phyloP scores from a whole-genome alignment of 2,113 vertebrate species.

The Nerophis ophidion region DNA sequence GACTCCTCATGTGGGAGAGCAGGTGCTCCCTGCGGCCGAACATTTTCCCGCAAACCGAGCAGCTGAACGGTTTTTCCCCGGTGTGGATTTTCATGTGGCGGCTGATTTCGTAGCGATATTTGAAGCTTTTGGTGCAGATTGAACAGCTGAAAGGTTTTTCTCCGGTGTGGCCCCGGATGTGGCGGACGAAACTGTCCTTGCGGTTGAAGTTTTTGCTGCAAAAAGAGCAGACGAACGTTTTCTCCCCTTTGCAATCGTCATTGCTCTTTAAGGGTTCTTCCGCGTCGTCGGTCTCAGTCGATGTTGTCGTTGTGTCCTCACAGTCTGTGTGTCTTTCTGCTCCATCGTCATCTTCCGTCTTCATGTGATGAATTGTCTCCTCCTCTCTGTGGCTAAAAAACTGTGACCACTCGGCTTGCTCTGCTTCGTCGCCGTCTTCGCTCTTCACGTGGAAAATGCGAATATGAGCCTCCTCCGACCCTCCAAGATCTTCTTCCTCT shows the following conservation, averaged over 20 bases:
- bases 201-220: neutral
- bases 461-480: neutral
- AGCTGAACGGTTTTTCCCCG: conserved; percentile 3
- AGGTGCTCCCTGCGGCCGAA: conserved; percentile 2
- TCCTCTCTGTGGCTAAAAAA: too few species aligned
- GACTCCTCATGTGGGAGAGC: neutral
- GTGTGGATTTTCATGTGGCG: conserved; percentile 3
- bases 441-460: neutral
- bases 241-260: neutral
- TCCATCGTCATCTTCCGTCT: neutral
- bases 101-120: conserved; percentile 4
- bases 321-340: neutral
- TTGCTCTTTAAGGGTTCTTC: neutral
- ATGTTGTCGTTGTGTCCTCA: neutral
- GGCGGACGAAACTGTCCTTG: conserved; percentile 1
- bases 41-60: neutral
- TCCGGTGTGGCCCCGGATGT: neutral
- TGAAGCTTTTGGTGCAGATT: neutral
- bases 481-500: too few species aligned
- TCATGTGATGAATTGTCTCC: neutral
- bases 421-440: neutral
- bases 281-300: neutral
- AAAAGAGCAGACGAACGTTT: neutral
- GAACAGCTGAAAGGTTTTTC: conserved; percentile 1
- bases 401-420: neutral